Base-by-base conservation (phyloP, 2,888 invertebrate genomes). In the Drosophila limbata region DNA sequence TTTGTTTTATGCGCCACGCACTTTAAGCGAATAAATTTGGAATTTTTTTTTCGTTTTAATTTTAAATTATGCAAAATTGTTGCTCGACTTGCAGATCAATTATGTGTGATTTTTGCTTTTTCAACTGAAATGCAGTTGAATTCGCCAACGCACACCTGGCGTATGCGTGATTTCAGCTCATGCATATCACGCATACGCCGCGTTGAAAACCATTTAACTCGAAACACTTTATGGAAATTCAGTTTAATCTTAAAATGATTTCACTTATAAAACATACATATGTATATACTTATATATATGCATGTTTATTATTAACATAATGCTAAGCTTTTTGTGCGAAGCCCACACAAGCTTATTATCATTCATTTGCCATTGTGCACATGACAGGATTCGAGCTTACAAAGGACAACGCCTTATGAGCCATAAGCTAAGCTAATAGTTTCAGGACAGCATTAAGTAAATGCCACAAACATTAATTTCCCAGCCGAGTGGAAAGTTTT, bases 401-500 rank as follows among this genome's bases (percentile, higher is more conserved):
- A 52, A 66, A 71, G 71, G 62, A 73, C 69, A 66, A 47, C 44
- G 69, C 63, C 62, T 69, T 65, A 53, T 68, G 69, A 51, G 69
- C 64, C 76, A 40, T 61, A 77, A 69, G 77, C 75, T 47, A 62
- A 71, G 75, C 73, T 68, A 79, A 71, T 70, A 77, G 77, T 63
- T 69, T 76, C 42, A 48, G 55, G 37, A 33, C 25, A 63, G 50
- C 45, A 50, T 40, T 53, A 52, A 65, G 52, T 69, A 84, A 73
- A 79, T 67, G 63, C 71, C 81, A 66, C 51, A 53, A 50, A 69
- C 79, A 84, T 86, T 81, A 73, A 77, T 75, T 85, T 75, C 37
- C 52, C 21, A 25, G 5, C 11, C 40, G 33, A 17, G 42, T 31
- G 53, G 31, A 56, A 75, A 60, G 67, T 63, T 74, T 69, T 74